phyloP scores from a whole-genome alignment of 2,113 vertebrate genomes.

The Phainopepla nitens region DNA sequence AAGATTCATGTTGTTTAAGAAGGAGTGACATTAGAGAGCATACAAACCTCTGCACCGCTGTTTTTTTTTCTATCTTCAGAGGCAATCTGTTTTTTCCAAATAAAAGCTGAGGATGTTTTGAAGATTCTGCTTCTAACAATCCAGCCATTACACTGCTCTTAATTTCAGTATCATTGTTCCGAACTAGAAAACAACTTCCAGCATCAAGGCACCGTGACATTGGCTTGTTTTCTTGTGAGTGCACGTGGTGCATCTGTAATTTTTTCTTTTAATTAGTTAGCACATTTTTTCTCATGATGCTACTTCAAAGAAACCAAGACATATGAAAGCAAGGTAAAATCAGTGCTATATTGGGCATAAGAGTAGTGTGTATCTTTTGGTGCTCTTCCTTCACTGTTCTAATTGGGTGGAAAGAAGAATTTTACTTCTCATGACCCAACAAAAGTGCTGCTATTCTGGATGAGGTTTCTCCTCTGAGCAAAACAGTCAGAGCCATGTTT shows the following conservation, averaged over 20 bases:
- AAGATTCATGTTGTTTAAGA: neutral
- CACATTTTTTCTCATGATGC: neutral
- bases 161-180: neutral
- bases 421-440: neutral
- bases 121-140: neutral
- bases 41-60: neutral
- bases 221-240: neutral
- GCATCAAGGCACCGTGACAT: neutral
- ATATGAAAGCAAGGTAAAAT: neutral
- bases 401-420: neutral
- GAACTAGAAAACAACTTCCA: neutral
- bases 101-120: neutral
- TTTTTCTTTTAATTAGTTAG: neutral
- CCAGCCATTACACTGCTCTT: neutral
- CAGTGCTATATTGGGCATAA: rapidly evolving
- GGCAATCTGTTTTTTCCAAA: neutral
- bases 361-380: neutral
- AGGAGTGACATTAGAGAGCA: neutral
- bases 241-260: neutral
- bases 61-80: neutral
- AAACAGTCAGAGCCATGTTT: neutral
- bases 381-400: neutral
- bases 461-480: neutral
- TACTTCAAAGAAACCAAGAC: neutral
- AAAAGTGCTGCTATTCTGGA: neutral